Evolutionary conservation across 1,140 invertebrate genomes (phyloP), one percentile per base, ranked within the genome.

Genomic region (Ephestia elutella): DNA sequence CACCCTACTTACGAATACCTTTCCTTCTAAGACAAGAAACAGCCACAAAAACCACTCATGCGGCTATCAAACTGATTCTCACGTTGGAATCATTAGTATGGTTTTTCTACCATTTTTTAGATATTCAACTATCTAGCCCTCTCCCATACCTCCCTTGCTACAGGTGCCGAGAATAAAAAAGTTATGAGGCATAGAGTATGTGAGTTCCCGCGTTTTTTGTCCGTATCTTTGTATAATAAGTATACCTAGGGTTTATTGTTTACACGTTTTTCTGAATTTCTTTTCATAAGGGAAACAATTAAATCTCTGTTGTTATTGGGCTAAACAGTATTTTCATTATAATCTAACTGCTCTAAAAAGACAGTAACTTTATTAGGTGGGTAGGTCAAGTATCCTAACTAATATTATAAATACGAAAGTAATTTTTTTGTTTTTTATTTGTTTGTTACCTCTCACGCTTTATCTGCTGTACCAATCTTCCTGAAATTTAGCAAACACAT

Each of bases 131-230:
- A n/a, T 62, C 64, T 21, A 57, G 64, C 66, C 66, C 68, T 64
- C 66, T 72, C 70, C 49, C 18, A 54, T 57, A 44, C 58, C 65
- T 72, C 69, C 74, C 73, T 74, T 64, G 57, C 57, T 77, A 78
- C 78, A 81, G 78, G 78, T 81, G 74, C 70, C 51, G 60, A 2
- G 50, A 18, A 59, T 51, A 71, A 78, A 80, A 75, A 73, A 72
- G 58, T 54, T 35, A 51, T 25, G 60, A 65, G 60, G 57, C 59
- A 54, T 63, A 56, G 54, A 59, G 57, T 67, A 68, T 57, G 7
- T 4, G 38, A n/a, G 38, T 44, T 44, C 38, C 38, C 38, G 38
- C 38, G 38, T 44, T 44, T 44, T 44, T 44, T 44, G 38, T 44
- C 38, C 15, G 63, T 53, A 63, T 56, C 62, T 48, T 53, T 62